Conservation (phyloP, 2,888 invertebrate genomes). For the Pristionchus mayeri region DNA sequence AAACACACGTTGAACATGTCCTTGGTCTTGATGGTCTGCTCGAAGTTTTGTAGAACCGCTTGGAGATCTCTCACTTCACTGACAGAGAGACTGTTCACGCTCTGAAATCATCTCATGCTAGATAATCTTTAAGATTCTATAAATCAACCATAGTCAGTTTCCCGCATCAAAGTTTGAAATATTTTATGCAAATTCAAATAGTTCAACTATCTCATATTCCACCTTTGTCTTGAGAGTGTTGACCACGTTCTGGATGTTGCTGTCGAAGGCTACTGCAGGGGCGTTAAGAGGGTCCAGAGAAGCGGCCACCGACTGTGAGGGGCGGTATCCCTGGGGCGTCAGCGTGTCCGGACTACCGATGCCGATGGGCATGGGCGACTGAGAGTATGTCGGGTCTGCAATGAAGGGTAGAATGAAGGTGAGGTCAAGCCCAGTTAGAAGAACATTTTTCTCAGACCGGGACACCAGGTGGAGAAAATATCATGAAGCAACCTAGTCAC, state of each 20-base stretch:
- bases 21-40: slow-evolving; percentile 65
- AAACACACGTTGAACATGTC: slow-evolving; percentile 56
- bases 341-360: slow-evolving; percentile 44
- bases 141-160: background rate
- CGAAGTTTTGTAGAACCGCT: slow-evolving; percentile 62
- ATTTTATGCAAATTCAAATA: background rate
- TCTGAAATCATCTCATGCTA: too few relatives aligned
- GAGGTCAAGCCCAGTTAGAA: too few relatives aligned
- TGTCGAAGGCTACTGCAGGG: slow-evolving; percentile 37
- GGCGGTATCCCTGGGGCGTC: background rate
- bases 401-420: too few relatives aligned
- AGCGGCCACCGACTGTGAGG: background rate
- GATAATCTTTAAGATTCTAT: too few relatives aligned
- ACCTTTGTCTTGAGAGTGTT: slow-evolving; percentile 46
- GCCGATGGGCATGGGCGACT: background rate
- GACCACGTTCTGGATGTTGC: slow-evolving; percentile 38
- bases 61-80: slow-evolving; percentile 60
- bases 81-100: slow-evolving; percentile 46
- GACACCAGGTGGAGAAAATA: too few relatives aligned
- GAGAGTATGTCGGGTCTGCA: slow-evolving; percentile 5
- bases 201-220: too few relatives aligned
- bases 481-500: too few relatives aligned
- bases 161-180: background rate
- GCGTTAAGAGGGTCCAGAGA: slow-evolving; percentile 41
- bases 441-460: too few relatives aligned